A percentile compares a stretch with the other conserved stretches of the same genome.
These are phyloP conservation scores for Cenopis cana DNA, from an alignment of 2,888 invertebrate species.

Conservation along the genomic window DNA sequence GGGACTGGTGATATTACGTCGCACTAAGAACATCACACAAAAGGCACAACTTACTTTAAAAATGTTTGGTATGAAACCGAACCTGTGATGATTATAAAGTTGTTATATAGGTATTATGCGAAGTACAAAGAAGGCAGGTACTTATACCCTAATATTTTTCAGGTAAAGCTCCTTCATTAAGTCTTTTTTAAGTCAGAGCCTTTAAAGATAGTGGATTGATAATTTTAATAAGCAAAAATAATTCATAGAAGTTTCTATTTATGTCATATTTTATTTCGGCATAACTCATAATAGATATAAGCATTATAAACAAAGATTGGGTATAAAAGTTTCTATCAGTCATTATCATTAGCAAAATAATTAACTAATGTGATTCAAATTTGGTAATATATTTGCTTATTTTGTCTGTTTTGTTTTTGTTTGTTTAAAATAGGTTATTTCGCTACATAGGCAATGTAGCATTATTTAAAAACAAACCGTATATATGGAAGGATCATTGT, in stretches of 20 bases:
- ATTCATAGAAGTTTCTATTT: neutral
- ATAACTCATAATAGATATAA: neutral
- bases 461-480: neutral
- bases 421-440: neutral
- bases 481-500: neutral
- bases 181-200: too few species aligned
- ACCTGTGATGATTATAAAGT: too few species aligned
- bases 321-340: neutral
- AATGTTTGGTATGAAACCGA: too few species aligned
- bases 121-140: too few species aligned
- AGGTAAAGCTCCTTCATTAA: too few species aligned
- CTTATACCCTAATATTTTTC: too few species aligned
- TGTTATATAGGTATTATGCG: too few species aligned
- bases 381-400: neutral
- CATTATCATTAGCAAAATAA: slow-evolving; percentile 20
- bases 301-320: neutral
- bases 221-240: neutral
- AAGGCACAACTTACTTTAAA: too few species aligned
- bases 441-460: neutral
- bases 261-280: too few species aligned
- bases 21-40: too few species aligned
- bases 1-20: too few species aligned
- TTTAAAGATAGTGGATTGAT: too few species aligned
- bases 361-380: slow-evolving; percentile 7
- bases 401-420: neutral